Evolutionary conservation across 2,888 invertebrate species (phyloP).

Genomic region (Steinernema scapterisci): DNA sequence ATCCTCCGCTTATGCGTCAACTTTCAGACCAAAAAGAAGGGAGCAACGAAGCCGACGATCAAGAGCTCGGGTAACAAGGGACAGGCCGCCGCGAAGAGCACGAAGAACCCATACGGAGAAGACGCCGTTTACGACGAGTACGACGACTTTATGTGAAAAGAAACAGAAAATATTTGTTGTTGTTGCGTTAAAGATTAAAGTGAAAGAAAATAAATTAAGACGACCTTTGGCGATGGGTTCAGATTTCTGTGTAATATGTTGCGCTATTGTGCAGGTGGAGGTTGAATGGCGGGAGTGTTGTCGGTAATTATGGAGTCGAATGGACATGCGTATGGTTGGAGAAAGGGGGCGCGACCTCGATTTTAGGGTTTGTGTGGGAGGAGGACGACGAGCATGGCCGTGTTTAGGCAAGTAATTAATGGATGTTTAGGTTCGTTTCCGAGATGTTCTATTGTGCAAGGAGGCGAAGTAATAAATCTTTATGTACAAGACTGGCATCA

Average conservation of each 20-base stretch:
- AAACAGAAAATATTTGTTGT: background rate
- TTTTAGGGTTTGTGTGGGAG: background rate
- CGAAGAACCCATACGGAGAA: background rate
- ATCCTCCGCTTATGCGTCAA: no score
- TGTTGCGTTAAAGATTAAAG: background rate
- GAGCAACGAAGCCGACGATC: background rate
- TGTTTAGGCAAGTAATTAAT: no score
- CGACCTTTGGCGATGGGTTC: constrained; percentile 19
- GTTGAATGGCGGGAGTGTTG: constrained; percentile 24
- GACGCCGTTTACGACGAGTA: constrained; percentile 18
- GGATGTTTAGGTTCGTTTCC: no score
- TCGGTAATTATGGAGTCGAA: constrained; percentile 25
- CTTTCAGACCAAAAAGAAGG: constrained; percentile 25
- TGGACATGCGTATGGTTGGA: background rate
- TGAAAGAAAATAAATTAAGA: background rate
- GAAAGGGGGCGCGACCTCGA: constrained; percentile 9
- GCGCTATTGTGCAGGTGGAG: constrained; percentile 16
- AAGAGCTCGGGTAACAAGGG: constrained; percentile 22
- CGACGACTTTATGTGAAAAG: constrained; percentile 15
- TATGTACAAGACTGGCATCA: constrained; percentile 21
- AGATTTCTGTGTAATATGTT: background rate
- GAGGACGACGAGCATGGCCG: background rate
- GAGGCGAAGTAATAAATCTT: background rate
- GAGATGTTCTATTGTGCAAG: no score
- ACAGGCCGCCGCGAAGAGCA: constrained; percentile 2